Evolutionary conservation across 2,797 vertebrate genomes (phyloP), one percentile per base, ranked within the genome.

Genomic region (Xenentodon cancila): DNA sequence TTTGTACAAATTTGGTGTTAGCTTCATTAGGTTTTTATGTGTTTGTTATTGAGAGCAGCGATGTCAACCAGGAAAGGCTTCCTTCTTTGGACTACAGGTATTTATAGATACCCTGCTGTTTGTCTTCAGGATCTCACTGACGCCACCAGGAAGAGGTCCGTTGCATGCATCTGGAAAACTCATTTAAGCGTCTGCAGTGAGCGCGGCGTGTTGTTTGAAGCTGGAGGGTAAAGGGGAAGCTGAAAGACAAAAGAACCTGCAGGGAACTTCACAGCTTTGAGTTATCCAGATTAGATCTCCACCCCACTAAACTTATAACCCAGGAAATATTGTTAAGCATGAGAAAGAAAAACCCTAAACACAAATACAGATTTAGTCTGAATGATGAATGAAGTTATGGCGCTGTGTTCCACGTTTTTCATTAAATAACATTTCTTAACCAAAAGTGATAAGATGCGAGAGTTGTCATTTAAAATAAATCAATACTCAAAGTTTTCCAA

Each of bases 101-200:
- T 90, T 91, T 88, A 81, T 88, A 88, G 81, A 77, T 27, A 3
- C 64, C 52, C 56, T 50, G 68, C 52, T 46, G 50, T 88, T 87
- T 84, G 80, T 85, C 84, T 80, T 68, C 52, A 50, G 77, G 59
- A 64, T 62, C 68, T 72, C 53, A 74, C 44, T 87, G 80, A 88
- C 82, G 68, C 59, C 82, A 76, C 73, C 85, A 89, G 89, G 83
- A 90, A 87, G 87, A 75, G 62, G 57, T 58, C 43, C n/a, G 47
- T 37, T 7, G 7, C 8, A 9, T 53, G 59, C 87, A 93, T 89
- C 91, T 93, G 92, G 92, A 93, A 88, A 94, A 91, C 80, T 89
- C 75, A 92, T 91, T 79, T 52, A 51, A 69, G 27, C 48, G 52
- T 49, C 59, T 42, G 1, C 18, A 57, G 58, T 68, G 67, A 68